Evolutionary conservation across 2,797 vertebrate genomes (phyloP), one percentile per base, ranked within the genome.

Genomic region (Amniataba percoides): DNA sequence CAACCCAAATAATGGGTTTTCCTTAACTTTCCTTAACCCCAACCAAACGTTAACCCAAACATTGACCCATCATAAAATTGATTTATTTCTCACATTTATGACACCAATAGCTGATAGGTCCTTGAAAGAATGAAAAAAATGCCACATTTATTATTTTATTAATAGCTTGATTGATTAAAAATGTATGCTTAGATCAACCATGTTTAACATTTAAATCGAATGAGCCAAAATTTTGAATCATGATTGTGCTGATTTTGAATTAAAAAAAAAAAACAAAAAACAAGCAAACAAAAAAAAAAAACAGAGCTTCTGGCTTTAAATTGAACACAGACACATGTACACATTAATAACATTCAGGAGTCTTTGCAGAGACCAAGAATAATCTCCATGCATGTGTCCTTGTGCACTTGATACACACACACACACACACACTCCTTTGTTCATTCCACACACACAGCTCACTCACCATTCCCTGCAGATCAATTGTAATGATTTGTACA

Each of bases 401-500:
- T 58, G 13, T 18, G 23, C 53, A 13, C 40, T 31, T 19, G 48
- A 51, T 55, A 14, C 59, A 11, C 27, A 31, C 27, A 31, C 27
- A 31, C 27, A 31, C 27, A 31, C 27, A 31, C n/a, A 48, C 14
- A 39, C 7, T 34, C 13, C 71, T 19, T 45, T 67, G 43, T 80
- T 74, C 49, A 7, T 46, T 74, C 27, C 39, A 69, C 40, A 52
- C 65, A 64, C 21, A 78, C n/a, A 59, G 7, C 36, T 43, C 16
- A 16, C 19, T 27, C 49, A 23, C 46, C 19, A 3, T 34, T 77
- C 70, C 82, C 68, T 49, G 64, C 25, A 21, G 65, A 91, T 83
- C 83, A 80, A 49, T 77, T 58, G 49, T 52, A 80, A 82, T 75
- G 79, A 88, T 83, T 86, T 89, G 59, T 63, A 56, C 73, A 59